Evolutionary conservation across 2,888 invertebrate species (phyloP).

Genomic region (Phyllotreta cruciferae): DNA sequence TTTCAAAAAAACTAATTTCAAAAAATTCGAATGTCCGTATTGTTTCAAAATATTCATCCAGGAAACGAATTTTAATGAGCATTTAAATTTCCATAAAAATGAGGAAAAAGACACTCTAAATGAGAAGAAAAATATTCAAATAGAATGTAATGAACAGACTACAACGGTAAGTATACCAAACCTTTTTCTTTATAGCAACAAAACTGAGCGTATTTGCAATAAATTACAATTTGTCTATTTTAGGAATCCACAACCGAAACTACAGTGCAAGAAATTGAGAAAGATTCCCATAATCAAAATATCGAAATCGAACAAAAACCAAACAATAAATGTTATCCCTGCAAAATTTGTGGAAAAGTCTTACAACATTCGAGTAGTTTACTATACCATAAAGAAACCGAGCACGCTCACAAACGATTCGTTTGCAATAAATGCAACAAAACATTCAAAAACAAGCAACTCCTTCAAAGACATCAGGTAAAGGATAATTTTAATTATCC

Average conservation of each 20-base stretch:
- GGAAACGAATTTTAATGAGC: slow-evolving; percentile 62
- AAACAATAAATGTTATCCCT: slow-evolving; percentile 61
- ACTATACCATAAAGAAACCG: slow-evolving; percentile 75
- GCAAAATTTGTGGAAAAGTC: slow-evolving; percentile 62
- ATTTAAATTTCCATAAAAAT: slow-evolving; percentile 67
- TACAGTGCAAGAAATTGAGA: not conserved
- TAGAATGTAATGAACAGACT: not conserved
- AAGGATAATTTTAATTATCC: not conserved
- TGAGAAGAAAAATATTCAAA: slow-evolving; percentile 53
- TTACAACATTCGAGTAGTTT: slow-evolving; percentile 77
- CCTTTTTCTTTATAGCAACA: not conserved
- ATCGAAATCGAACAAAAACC: not conserved
- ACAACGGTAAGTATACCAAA: slow-evolving; percentile 1
- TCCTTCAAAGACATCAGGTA: slow-evolving; percentile 78
- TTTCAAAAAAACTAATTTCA: slow-evolving; percentile 29
- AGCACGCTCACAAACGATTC: slow-evolving; percentile 52
- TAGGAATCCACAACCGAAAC: slow-evolving; percentile 50
- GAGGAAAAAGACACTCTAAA: slow-evolving; percentile 4
- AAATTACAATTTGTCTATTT: not conserved
- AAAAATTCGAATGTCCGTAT: slow-evolving; percentile 61
- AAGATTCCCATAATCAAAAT: too few species aligned
- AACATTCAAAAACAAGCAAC: slow-evolving; percentile 76
- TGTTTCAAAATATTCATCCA: slow-evolving; percentile 64
- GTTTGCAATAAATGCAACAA: slow-evolving; percentile 70
- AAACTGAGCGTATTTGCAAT: not conserved